Evolutionary conservation across 2,797 vertebrate species (phyloP).

Genomic region (Lacerta bilineata): DNA sequence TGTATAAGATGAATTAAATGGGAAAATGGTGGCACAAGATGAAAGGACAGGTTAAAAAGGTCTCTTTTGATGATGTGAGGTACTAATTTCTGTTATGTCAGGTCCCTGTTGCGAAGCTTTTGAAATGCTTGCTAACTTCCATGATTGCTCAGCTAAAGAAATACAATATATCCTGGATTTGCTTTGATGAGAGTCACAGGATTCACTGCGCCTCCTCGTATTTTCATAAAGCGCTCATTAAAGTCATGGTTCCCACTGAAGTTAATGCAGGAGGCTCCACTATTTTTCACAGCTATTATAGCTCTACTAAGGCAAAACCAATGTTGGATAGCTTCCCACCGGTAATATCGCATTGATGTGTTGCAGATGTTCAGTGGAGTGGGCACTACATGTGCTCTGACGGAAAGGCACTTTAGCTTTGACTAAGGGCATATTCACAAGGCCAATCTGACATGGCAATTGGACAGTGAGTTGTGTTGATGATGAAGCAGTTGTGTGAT

Average conservation of each 20-base stretch:
- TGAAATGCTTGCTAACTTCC: constrained; percentile 27
- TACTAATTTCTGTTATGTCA: constrained; percentile 34
- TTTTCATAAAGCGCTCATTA: background rate
- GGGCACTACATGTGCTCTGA: background rate
- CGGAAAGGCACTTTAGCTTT: background rate
- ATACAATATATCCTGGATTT: background rate
- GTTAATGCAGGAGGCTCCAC: background rate
- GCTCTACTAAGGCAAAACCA: background rate
- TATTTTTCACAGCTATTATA: background rate
- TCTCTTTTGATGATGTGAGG: background rate
- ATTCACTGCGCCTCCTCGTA: constrained; percentile 14
- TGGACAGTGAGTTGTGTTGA: background rate
- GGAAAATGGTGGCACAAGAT: constrained; percentile 47
- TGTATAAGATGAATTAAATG: constrained; percentile 44
- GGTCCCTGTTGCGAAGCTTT: constrained; percentile 34
- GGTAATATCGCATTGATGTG: background rate
- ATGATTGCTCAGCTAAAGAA: constrained; percentile 37
- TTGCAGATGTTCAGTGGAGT: background rate
- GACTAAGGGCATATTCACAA: background rate
- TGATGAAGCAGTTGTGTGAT: background rate
- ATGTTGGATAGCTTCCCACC: background rate
- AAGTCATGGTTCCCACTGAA: background rate
- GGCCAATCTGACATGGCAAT: background rate
- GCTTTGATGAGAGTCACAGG: constrained; percentile 13
- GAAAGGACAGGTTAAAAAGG: constrained; percentile 53